phyloP scores from a whole-genome alignment of 2,797 vertebrate genomes.

The Macrochelys suwanniensis region DNA sequence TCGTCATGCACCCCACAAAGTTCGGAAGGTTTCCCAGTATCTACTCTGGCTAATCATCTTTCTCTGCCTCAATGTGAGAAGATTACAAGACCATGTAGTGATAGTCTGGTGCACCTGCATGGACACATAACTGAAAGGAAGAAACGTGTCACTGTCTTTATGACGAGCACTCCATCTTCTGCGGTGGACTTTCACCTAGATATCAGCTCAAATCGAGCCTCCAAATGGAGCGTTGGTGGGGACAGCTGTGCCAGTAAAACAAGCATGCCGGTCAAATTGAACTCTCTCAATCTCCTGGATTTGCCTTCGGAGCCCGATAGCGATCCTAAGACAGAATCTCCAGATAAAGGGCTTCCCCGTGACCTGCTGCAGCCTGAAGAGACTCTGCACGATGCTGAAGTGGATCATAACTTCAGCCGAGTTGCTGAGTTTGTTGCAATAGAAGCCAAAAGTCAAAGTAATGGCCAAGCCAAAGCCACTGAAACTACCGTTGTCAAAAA shows the following conservation, averaged over 20 bases:
- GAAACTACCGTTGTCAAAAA: conserved; percentile 46
- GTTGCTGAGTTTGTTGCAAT: conserved; percentile 34
- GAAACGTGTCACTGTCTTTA: conserved; percentile 48
- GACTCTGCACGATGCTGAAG: conserved; percentile 19
- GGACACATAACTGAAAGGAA: conserved; percentile 68
- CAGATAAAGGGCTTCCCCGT: neutral
- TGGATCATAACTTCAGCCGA: neutral
- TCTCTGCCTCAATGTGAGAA: conserved; percentile 9
- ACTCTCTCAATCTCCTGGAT: neutral
- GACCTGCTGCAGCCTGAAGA: conserved; percentile 41
- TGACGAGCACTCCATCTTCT: conserved; percentile 50
- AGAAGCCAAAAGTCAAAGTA: conserved; percentile 50
- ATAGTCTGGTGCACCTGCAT: conserved; percentile 28
- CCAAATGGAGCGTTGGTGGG: neutral
- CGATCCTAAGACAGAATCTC: neutral
- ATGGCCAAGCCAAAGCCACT: conserved; percentile 24
- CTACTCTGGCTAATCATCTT: neutral
- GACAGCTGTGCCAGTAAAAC: conserved; percentile 8
- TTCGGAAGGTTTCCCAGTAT: neutral
- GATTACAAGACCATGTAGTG: neutral
- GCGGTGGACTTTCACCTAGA: neutral
- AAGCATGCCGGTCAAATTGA: neutral
- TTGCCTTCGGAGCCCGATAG: neutral
- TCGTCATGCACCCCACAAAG: neutral
- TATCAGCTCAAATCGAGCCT: neutral